These are phyloP conservation scores for Theristus sp. DNA, from an alignment of 2,888 invertebrate species.

Conservation along the genomic window DNA sequence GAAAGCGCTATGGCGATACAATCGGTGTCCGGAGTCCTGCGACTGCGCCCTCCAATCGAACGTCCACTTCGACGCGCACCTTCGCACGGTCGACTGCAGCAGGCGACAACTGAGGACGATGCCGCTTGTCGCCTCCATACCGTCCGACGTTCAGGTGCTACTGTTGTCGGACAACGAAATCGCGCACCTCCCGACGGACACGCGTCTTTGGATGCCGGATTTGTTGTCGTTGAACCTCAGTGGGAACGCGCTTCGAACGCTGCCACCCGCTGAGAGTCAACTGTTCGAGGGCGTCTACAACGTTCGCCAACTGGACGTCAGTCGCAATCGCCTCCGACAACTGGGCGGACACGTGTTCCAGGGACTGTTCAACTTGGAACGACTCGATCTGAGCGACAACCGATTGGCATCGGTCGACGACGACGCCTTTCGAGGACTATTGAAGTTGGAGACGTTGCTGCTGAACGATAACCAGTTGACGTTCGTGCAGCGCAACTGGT, in stretches of 20 bases:
- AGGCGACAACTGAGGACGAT: conserved; percentile 3
- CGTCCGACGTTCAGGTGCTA: conserved; percentile 24
- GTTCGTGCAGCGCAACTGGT: conserved; percentile 8
- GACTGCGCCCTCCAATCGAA: conserved; percentile 11
- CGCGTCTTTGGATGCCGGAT: conserved; percentile 26
- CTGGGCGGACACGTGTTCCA: conserved; percentile 22
- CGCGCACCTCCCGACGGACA: conserved; percentile 8
- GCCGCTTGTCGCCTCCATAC: conserved; percentile 14
- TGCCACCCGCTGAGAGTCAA: conserved; percentile 15
- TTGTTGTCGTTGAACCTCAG: conserved; percentile 29
- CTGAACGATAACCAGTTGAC: conserved; percentile 20
- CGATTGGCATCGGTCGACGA: conserved; percentile 17
- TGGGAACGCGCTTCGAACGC: conserved; percentile 27
- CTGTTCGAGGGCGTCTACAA: conserved; percentile 20
- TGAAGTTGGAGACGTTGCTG: conserved; percentile 21
- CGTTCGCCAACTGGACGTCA: not conserved
- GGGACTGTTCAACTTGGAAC: conserved; percentile 26
- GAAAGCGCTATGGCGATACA: conserved; percentile 5
- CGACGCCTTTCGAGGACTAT: conserved; percentile 26
- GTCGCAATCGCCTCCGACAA: not conserved
- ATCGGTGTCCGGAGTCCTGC: conserved; percentile 10
- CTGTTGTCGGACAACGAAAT: conserved; percentile 24
- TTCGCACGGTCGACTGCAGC: conserved; percentile 29
- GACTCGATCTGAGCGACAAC: conserved; percentile 27
- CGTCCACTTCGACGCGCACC: conserved; percentile 5